phyloP scores from a whole-genome alignment of 2,113 vertebrate species.

The Eretmochelys imbricata region DNA sequence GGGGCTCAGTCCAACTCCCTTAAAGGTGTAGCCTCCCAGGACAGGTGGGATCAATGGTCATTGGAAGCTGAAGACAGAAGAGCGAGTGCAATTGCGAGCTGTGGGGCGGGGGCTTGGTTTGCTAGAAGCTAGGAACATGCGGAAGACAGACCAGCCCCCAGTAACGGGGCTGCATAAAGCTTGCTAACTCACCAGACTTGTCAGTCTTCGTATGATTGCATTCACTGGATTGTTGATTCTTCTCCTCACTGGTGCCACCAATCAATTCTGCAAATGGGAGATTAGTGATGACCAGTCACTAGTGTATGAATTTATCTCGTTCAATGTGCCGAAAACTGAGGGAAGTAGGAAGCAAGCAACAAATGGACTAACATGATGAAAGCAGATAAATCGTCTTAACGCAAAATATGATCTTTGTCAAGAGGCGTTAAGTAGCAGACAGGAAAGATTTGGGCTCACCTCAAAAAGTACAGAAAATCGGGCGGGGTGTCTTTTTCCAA shows the following conservation, averaged over 20 bases:
- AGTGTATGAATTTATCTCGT: fast-evolving
- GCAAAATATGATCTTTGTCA: background rate
- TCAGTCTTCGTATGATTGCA: fast-evolving
- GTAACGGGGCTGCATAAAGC: background rate
- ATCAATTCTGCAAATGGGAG: background rate
- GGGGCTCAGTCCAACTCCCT: background rate
- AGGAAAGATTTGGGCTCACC: background rate
- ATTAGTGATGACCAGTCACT: background rate
- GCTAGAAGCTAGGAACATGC: background rate
- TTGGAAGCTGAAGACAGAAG: background rate
- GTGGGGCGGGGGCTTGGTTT: background rate
- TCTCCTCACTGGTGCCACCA: background rate
- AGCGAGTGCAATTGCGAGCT: background rate
- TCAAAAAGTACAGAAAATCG: background rate
- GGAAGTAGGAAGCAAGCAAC: background rate
- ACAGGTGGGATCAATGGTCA: background rate
- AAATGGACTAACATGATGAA: background rate
- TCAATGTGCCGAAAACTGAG: fast-evolving
- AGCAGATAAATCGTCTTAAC: background rate
- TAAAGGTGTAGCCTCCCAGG: background rate
- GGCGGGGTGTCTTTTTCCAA: background rate
- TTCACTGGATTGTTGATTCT: background rate
- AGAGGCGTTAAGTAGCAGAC: background rate
- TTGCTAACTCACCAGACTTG: background rate
- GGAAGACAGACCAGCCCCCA: background rate